Evolutionary conservation across 1,140 invertebrate species (phyloP).

Genomic region (Acyrthosiphon pisum): DNA sequence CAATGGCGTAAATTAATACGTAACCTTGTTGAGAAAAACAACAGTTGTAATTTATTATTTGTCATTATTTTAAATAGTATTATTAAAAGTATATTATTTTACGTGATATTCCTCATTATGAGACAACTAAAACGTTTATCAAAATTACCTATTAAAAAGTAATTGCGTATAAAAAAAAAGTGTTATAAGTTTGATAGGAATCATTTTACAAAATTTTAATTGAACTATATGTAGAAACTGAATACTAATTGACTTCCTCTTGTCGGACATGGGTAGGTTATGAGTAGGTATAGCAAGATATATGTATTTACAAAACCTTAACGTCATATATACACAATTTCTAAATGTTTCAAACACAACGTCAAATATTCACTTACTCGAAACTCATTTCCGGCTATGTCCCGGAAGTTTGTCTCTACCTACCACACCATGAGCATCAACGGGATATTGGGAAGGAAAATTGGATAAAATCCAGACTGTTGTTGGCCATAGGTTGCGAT

Average conservation of each 20-base stretch:
- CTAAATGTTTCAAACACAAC: slow-evolving; percentile 8
- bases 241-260: not conserved
- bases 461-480: slow-evolving; percentile 49
- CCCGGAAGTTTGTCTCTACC: slow-evolving; percentile 41
- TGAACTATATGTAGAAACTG: not conserved
- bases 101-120: not conserved
- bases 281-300: not conserved
- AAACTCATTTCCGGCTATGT: slow-evolving; percentile 43
- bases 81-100: not conserved
- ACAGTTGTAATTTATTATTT: not conserved
- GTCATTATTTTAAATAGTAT: not conserved
- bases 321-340: not conserved
- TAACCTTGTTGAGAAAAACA: no score
- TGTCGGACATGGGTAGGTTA: not conserved
- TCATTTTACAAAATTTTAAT: not conserved
- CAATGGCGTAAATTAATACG: no score
- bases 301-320: slow-evolving; percentile 14
- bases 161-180: not conserved
- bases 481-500: not conserved
- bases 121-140: not conserved
- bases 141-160: not conserved
- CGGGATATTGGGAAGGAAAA: slow-evolving; percentile 35
- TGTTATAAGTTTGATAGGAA: not conserved
- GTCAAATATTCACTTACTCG: slow-evolving; percentile 52
- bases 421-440: not conserved